These are phyloP conservation scores for Micronisus gabar DNA, from an alignment of 2,113 vertebrate genomes.

Conservation along the genomic window DNA sequence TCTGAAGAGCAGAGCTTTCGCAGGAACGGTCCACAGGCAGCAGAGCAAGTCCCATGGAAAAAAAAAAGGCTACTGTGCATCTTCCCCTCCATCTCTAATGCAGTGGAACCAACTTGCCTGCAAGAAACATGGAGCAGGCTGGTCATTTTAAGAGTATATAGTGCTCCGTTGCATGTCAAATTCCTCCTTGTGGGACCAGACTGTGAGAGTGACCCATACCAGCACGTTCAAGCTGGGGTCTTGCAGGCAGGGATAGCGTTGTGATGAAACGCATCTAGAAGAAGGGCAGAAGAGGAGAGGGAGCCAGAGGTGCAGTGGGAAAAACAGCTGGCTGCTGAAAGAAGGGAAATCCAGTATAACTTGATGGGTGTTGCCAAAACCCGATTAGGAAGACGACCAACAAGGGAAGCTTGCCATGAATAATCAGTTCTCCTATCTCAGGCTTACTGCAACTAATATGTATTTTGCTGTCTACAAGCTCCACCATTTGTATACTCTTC, in stretches of 20 bases:
- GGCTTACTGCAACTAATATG: background rate
- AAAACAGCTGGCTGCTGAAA: background rate
- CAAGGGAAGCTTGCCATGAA: background rate
- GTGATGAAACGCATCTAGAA: fast-evolving
- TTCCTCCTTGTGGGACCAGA: background rate
- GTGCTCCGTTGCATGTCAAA: no score
- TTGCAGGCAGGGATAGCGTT: background rate
- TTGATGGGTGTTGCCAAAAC: background rate
- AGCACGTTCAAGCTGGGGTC: fast-evolving
- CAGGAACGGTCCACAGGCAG: background rate
- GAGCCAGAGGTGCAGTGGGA: background rate
- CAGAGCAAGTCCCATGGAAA: background rate
- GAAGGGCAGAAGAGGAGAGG: background rate
- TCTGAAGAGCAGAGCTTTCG: background rate
- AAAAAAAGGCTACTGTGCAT: background rate
- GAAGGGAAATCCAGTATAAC: background rate
- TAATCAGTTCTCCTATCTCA: background rate
- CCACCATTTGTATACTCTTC: background rate
- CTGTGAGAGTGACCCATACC: background rate
- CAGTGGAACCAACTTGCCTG: background rate
- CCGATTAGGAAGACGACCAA: background rate
- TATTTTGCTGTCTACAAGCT: background rate
- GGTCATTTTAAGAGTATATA: background rate
- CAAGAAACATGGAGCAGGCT: background rate
- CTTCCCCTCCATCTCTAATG: background rate